Base-by-base conservation (phyloP, 2,113 vertebrate species). In the Syngnathus typhle region DNA sequence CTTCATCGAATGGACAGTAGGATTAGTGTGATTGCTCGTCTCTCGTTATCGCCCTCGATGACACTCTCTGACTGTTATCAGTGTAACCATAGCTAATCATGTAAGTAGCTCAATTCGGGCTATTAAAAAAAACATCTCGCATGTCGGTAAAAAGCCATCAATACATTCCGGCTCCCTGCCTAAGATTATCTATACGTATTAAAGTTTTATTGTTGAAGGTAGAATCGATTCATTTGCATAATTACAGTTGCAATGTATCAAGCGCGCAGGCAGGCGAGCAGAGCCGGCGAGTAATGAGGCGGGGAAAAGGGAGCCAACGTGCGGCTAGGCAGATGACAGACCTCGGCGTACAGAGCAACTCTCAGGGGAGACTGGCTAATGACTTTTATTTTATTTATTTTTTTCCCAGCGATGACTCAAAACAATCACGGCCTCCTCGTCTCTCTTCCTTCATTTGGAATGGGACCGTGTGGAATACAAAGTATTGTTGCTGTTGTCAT, bases 271-370 rank as follows among this genome's bases (percentile, higher is more conserved):
- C 65, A 64, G 68, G 60, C 64, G 68, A 66, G 66, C 72, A 69
- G 73, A 70, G 74, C 66, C n/a, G 60, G 27, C 27, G 13, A 55
- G 82, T 76, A 84, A 84, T 82, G 82, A 85, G 75, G 68, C 79
- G 46, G 72, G 76, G 71, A 77, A 73, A 80, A 59, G 55, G 67
- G 77, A 78, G 70, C 65, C 67, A 69, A 73, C 64, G 71, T 79
- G 58, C 41, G 64, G 64, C 39, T 41, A 51, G 1, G 76, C 76
- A 68, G 70, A 44, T 74, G 84, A 81, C 79, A 79, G 70, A 64
- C 74, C 60, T 44, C 70, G 72, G 65, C 61, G 64, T 69, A 58
- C 68, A 58, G 59, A 51, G 49, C 43, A 9, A 46, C 52, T 75
- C 73, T 69, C 68, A n/a, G 27, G 64, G 70, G 81, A 79, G 60